Evolutionary conservation across 2,888 invertebrate species (phyloP).

Genomic region (Chydorus sphaericus): DNA sequence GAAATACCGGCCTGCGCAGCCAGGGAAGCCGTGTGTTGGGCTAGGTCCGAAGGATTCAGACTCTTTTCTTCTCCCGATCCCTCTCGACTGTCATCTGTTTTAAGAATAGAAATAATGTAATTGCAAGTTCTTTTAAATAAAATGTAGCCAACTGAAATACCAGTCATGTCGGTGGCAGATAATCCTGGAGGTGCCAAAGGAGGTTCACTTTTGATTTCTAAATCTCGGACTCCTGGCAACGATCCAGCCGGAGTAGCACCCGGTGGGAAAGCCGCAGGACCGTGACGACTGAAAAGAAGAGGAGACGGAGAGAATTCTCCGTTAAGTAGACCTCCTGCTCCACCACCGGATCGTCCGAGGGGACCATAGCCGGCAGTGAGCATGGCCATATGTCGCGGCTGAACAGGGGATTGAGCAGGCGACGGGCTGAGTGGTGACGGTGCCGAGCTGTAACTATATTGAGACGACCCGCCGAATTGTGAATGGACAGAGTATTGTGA

Average conservation of each 20-base stretch:
- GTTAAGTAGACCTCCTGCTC: not conserved
- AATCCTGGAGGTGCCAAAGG: not conserved
- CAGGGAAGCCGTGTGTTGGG: slow-evolving; percentile 29
- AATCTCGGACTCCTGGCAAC: slow-evolving; percentile 6
- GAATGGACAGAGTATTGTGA: slow-evolving; percentile 53
- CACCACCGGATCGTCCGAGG: not conserved
- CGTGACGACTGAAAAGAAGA: slow-evolving; percentile 13
- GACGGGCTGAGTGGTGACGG: slow-evolving; percentile 45
- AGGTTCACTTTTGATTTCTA: slow-evolving; percentile 12
- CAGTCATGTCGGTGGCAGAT: not conserved
- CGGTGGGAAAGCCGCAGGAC: not conserved
- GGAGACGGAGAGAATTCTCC: slow-evolving; percentile 4
- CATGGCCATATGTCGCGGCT: slow-evolving; percentile 25
- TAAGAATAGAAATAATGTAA: not conserved
- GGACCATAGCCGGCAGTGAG: slow-evolving; percentile 1
- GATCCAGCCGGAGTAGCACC: slow-evolving; percentile 10
- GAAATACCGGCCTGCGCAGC: slow-evolving; percentile 62
- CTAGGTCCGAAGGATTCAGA: slow-evolving; percentile 11
- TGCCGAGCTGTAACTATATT: slow-evolving; percentile 42
- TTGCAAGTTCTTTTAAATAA: not conserved
- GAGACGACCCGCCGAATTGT: slow-evolving; percentile 59
- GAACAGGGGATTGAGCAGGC: slow-evolving; percentile 77
- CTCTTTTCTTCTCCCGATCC: slow-evolving; percentile 12
- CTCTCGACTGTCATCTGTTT: slow-evolving; percentile 8
- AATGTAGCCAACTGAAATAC: not conserved